Base-by-base conservation (phyloP, 35 echinoderm and acorn worm genomes). In the Ophiothrix spiculata region DNA sequence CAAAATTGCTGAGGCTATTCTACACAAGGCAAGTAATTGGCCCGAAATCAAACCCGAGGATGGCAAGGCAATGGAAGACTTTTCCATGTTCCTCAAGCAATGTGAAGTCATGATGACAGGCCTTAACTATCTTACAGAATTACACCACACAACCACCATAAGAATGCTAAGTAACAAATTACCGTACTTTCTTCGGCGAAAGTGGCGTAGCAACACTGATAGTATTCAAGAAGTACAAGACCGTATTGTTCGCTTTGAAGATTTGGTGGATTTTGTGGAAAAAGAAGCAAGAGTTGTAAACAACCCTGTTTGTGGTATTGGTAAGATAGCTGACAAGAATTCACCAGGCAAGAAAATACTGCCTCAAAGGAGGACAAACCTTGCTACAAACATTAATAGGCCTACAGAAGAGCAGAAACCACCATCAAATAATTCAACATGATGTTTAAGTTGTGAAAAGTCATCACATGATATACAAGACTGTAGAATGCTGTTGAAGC, bases 71-170 rank as follows among this genome's bases (percentile, higher is more conserved):
- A 28, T 94, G 37, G 19, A 83, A 77, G 85, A 76, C 38, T 88
- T 88, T 74, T 23, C 93, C 0, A 83, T 91, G 36, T 87, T 84
- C 46, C 38, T 95, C n/a, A 78, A 64, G 19, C 82, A 81, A 37
- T 90, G 88, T 31, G 40, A 36, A 10, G 31, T 64, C 25, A 78
- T 56, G 29, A 33, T 46, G 36, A 37, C 31, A 37, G 86, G n/a
- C 36, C 17, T 77, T 17, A 54, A 64, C 31, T 36, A 42, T 17
- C 17, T 80, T 0, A 56, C 49, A 28, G 86, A 79, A 37, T 37
- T 88, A 17, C 42, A 88, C 33, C 35, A 34, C 39, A 25, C 28
- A 54, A 40, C 19, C 33, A 56, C 33, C 21, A 31, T 88, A 13
- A 35, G 77, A 29, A 79, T 35, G 35, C 34, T 88, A 37, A 76